These are phyloP conservation scores for Rhodophaea formosa DNA, from an alignment of 2,888 invertebrate genomes.

Conservation along the genomic window DNA sequence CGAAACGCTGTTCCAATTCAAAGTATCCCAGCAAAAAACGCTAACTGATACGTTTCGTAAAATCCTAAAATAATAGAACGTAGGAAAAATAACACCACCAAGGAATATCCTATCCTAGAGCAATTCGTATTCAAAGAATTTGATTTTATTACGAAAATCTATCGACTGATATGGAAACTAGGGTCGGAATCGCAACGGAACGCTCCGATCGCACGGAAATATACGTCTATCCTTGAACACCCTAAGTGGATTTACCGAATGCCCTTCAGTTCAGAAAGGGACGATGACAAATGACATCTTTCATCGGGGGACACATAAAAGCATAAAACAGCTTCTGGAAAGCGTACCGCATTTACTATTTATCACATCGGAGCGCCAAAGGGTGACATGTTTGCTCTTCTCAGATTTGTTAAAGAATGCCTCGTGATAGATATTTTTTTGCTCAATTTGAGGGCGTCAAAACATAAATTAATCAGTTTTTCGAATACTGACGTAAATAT, in stretches of 20 bases:
- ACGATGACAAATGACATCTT: slow-evolving; percentile 49
- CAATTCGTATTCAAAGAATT: slow-evolving; percentile 21
- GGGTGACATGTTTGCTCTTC: slow-evolving; percentile 16
- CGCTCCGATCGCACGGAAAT: slow-evolving; percentile 22
- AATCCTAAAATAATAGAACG: slow-evolving; percentile 1
- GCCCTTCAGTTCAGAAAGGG: slow-evolving; percentile 31
- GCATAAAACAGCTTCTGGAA: slow-evolving; percentile 39
- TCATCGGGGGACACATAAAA: slow-evolving; percentile 42
- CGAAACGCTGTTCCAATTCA: neutral
- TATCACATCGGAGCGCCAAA: slow-evolving; percentile 32
- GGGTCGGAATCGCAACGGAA: slow-evolving; percentile 14
- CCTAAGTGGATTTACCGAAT: slow-evolving; percentile 31
- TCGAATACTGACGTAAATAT: neutral
- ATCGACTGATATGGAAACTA: slow-evolving; percentile 17
- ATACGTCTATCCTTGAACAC: slow-evolving; percentile 28
- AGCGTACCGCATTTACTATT: slow-evolving; percentile 36
- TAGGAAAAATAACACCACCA: neutral
- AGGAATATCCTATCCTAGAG: slow-evolving; percentile 16
- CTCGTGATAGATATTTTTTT: neutral
- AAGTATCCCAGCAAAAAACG: neutral
- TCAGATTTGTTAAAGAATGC: slow-evolving; percentile 14
- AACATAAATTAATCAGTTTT: neutral
- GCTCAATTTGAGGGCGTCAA: neutral
- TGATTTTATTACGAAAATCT: slow-evolving; percentile 18
- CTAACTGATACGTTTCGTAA: neutral